Evolutionary conservation across 35 echinoderm and acorn worm genomes (phyloP).

Genomic region (Strongylocentrotus purpuratus): DNA sequence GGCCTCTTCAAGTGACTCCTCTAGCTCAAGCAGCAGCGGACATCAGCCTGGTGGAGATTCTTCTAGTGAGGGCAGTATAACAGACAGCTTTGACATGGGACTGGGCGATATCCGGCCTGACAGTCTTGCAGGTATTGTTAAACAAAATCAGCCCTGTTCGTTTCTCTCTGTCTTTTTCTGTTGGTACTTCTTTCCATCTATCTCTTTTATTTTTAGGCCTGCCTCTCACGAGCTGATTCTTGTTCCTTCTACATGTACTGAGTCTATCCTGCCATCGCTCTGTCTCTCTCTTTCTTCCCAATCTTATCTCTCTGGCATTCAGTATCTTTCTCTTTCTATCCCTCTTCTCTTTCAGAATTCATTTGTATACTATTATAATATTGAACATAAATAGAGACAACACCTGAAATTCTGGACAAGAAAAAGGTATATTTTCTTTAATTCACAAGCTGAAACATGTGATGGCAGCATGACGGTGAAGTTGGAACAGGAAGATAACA

Average conservation of each 20-base stretch:
- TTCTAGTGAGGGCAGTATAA: constrained; percentile 33
- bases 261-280: not conserved
- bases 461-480: too few species aligned
- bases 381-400: too few species aligned
- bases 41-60: not conserved
- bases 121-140: constrained; percentile 45
- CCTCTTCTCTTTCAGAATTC: too few species aligned
- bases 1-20: constrained; percentile 46
- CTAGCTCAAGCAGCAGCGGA: constrained; percentile 42
- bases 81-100: constrained; percentile 77
- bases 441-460: too few species aligned
- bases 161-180: not conserved
- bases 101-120: constrained; percentile 69
- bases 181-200: too few species aligned
- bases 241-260: too few species aligned
- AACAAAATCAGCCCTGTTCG: not conserved
- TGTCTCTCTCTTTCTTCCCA: not conserved
- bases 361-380: too few species aligned
- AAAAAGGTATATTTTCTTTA: too few species aligned
- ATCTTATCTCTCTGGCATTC: too few species aligned
- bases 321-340: too few species aligned
- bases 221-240: not conserved
- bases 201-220: not conserved
- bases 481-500: too few species aligned
- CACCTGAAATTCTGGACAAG: too few species aligned